Evolutionary conservation across 2,888 invertebrate genomes (phyloP).

Genomic region (Oxycera nigricornis): DNA sequence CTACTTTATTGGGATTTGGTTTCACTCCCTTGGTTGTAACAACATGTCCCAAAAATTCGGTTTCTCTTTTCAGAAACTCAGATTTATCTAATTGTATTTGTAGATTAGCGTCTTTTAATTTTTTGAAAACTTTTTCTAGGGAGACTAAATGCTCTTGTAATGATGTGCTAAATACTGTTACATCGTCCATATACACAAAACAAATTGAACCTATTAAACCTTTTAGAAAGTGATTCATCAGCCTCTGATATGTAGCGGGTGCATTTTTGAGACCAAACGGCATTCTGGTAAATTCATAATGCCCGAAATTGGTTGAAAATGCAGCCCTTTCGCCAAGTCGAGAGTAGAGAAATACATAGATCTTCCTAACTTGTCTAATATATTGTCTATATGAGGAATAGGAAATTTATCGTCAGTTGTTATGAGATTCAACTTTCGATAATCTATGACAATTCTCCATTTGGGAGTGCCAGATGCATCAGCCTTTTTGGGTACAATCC

Average conservation of each 20-base stretch:
- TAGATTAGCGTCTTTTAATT: too few relatives aligned
- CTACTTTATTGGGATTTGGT: too few relatives aligned
- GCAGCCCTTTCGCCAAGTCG: neutral
- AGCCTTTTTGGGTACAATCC: neutral
- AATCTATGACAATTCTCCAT: neutral
- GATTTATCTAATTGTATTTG: too few relatives aligned
- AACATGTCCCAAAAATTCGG: too few relatives aligned
- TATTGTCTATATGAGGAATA: neutral
- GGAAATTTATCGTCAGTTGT: neutral
- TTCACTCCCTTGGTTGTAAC: too few relatives aligned
- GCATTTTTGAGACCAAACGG: constrained; percentile 58
- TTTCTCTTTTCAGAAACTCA: too few relatives aligned
- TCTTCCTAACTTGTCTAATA: neutral
- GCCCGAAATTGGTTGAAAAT: constrained; percentile 15
- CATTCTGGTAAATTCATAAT: constrained; percentile 54
- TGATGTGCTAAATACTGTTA: too few relatives aligned
- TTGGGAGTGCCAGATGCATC: neutral
- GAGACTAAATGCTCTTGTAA: too few relatives aligned
- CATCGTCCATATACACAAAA: too few relatives aligned
- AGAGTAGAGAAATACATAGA: neutral
- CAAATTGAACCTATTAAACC: too few relatives aligned
- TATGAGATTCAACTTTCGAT: neutral
- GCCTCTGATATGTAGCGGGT: constrained; percentile 50
- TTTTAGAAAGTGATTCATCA: constrained; percentile 45
- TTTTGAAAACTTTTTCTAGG: too few relatives aligned